Evolutionary conservation across 2,888 invertebrate genomes (phyloP), one percentile per base, ranked within the genome.

Genomic region (Cosmia pyralina): DNA sequence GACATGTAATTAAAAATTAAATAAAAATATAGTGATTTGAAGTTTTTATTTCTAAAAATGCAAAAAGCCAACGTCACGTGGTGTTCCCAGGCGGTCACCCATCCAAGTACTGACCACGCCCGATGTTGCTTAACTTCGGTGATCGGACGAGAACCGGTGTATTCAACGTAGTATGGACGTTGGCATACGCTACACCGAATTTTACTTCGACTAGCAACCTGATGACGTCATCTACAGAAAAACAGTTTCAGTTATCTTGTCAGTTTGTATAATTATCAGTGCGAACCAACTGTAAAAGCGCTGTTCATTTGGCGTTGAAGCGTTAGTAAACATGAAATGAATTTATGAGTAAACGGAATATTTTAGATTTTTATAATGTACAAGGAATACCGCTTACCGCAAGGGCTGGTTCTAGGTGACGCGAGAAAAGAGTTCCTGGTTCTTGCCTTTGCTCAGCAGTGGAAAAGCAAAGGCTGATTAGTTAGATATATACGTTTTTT

Each of bases 61-160:
- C 87, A 92, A 92, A 92, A 92, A 91, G 92, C 90, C 91, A 91
- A 92, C 90, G 86, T 86, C 90, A 92, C 91, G 91, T 85, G 89
- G 92, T 92, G 90, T 92, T 92, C 91, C 92, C 91, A 92, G 90
- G 92, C 91, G 91, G 93, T 93, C 92, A 93, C 92, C 92, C 93
- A 93, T 93, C 92, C 92, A 94, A 92, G 93, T 93, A 93, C 93
- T 93, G 91, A 93, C 91, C 90, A 87, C 92, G 94, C 94, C 94
- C 94, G 92, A 94, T 91, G 93, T 93, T 94, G 94, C 93, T 94
- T 94, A 92, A 93, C 94, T 94, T 93, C 94, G 93, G 94, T 94
- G 94, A 94, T 95, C 94, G 93, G 94, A 94, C 93, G 93, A 94
- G 93, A 94, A 93, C 93, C 93, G 93, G 93, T 93, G 93, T 93